Evolutionary conservation across 2,113 vertebrate species (phyloP), one percentile per base, ranked within the genome.

Genomic region (Salvator merianae): DNA sequence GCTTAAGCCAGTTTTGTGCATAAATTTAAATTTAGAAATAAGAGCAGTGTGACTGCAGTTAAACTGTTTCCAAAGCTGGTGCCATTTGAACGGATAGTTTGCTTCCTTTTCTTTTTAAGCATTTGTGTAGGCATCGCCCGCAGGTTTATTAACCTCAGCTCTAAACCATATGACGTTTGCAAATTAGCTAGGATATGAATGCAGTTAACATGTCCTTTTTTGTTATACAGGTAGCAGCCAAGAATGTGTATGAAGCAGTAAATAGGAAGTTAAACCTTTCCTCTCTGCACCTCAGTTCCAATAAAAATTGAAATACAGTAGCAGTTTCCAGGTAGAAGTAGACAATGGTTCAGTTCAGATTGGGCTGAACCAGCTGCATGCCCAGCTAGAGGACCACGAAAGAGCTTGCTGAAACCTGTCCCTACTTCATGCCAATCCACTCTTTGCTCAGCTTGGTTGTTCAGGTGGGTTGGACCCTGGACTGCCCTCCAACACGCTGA

Each of bases 71-170:
- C 84, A 77, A 93, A 91, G 84, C 84, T 73, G 62, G 6, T 73
- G 81, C 70, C 68, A 62, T 83, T 88, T 91, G 84, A 81, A 81
- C 28, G 82, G 82, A 77, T 75, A 34, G 88, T 62, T 59, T 59
- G 55, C 55, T 59, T 92, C 88, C 83, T 71, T 84, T 36, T 65
- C 86, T 90, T 80, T 85, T 91, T 83, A 86, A 77, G 70, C 86
- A 13, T 65, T 83, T 81, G 53, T 65, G 83, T 30, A 75, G 71
- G 55, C 73, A 90, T 88, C 79, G 84, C 90, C 87, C 75, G 36
- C 20, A 38, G 71, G 74, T 82, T 28, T 74, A 43, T 73, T 74
- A 24, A 74, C 36, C 40, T 62, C 8, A 40, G 28, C 28, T 7
- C 47, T 28, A 40, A 40, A 43, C 18, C 16, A 59, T 22, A 70